Conservation (phyloP, 1,140 invertebrate species). For the Diorhabda elongata region DNA sequence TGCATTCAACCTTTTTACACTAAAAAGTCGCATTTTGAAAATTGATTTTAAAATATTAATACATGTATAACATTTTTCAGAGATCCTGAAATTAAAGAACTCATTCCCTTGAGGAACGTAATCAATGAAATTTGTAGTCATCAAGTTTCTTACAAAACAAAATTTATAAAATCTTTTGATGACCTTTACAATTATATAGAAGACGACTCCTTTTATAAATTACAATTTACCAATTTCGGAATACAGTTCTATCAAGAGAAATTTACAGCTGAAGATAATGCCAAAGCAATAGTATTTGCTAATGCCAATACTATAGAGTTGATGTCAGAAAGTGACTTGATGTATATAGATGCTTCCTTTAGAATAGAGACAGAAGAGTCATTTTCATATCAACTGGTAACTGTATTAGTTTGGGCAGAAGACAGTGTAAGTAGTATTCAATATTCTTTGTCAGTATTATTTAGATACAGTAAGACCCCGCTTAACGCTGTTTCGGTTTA, state of each 20-base stretch:
- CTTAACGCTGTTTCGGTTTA: too few relatives aligned
- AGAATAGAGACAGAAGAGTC: slow-evolving; percentile 35
- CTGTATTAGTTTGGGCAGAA: slow-evolving; percentile 38
- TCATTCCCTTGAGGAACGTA: slow-evolving; percentile 35
- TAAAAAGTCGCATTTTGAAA: too few relatives aligned
- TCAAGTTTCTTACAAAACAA: slow-evolving; percentile 24
- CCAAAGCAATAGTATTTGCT: slow-evolving; percentile 38
- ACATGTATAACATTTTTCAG: slow-evolving; percentile 13
- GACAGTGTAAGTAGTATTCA: slow-evolving; percentile 34
- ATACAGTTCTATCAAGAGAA: slow-evolving; percentile 41
- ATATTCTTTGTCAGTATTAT: too few relatives aligned
- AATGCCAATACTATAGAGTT: slow-evolving; percentile 34
- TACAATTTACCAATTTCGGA: slow-evolving; percentile 37
- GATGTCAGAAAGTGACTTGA: slow-evolving; percentile 34
- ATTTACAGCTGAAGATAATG: slow-evolving; percentile 31
- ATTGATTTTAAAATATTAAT: too few relatives aligned
- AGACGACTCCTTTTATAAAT: slow-evolving; percentile 32
- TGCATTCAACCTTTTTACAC: too few relatives aligned
- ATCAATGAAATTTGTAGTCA: slow-evolving; percentile 40
- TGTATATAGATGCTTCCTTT: slow-evolving; percentile 42
- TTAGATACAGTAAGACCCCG: too few relatives aligned
- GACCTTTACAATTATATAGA: slow-evolving; percentile 38
- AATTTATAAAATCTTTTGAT: slow-evolving; percentile 32
- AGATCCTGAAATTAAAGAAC: slow-evolving; percentile 31
- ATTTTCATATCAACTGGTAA: slow-evolving; percentile 38